phyloP scores from a whole-genome alignment of 2,113 vertebrate genomes.

The Bagarius yarrelli region DNA sequence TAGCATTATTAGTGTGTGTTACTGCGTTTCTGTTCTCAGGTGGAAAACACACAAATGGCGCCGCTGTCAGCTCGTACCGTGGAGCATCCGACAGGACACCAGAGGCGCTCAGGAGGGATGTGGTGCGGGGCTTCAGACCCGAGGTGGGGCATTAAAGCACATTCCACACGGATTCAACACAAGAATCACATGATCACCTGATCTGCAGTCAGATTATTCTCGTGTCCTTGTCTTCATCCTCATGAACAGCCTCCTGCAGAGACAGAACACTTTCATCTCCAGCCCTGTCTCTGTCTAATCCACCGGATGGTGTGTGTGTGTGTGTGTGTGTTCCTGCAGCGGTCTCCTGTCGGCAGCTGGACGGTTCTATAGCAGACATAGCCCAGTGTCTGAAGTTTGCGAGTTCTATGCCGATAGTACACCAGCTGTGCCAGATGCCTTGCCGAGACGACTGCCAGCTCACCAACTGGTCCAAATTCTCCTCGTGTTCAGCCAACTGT shows the following conservation, averaged over 20 bases:
- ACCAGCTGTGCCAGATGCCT: conserved; percentile 88
- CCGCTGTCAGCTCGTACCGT: conserved; percentile 91
- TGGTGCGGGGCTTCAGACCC: conserved; percentile 89
- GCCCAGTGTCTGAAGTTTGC: conserved; percentile 82
- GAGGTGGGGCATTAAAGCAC: conserved; percentile 73
- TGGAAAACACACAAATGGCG: conserved; percentile 99
- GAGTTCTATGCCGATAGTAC: conserved; percentile 82
- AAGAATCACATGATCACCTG: background rate
- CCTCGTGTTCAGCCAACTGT: conserved; percentile 92
- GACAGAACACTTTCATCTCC: background rate
- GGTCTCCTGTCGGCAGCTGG: conserved; percentile 92
- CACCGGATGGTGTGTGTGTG: conserved; percentile 14
- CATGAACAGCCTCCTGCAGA: conserved; percentile 9
- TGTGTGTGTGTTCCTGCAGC: conserved; percentile 69
- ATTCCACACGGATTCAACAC: too few species aligned
- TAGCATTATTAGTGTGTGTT: background rate
- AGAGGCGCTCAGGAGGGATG: conserved; percentile 89
- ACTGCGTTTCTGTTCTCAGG: conserved; percentile 59
- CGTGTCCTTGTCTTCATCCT: background rate
- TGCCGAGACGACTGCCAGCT: conserved; percentile 98
- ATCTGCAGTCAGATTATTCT: background rate
- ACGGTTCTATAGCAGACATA: conserved; percentile 84
- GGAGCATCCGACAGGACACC: conserved; percentile 82
- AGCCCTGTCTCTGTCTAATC: conserved; percentile 22
- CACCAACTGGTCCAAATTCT: conserved; percentile 96